phyloP scores from a whole-genome alignment of 2,888 invertebrate species.

The Gastracanthus pulcherrimus region DNA sequence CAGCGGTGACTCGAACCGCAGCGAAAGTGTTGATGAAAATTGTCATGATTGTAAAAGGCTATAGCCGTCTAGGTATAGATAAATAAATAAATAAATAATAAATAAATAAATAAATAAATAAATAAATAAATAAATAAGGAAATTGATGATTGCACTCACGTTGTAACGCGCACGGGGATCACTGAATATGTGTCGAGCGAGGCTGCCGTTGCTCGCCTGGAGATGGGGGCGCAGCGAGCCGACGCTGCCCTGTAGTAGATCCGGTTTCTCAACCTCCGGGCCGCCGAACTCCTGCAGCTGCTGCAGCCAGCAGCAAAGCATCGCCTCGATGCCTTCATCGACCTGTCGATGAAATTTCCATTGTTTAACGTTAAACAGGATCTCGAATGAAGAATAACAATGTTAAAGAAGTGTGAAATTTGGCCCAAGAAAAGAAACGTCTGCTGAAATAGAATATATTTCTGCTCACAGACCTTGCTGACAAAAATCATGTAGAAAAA shows the following conservation, averaged over 20 bases:
- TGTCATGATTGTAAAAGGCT: too few species aligned
- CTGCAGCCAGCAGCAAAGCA: slow-evolving; percentile 92
- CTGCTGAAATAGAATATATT: too few species aligned
- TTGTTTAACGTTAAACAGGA: too few species aligned
- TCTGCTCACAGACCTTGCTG: too few species aligned
- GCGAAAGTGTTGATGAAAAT: too few species aligned
- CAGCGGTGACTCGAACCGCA: too few species aligned
- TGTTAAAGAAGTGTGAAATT: too few species aligned
- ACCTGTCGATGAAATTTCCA: too few species aligned
- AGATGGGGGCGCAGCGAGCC: slow-evolving; percentile 80
- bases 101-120: too few species aligned
- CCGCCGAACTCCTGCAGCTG: slow-evolving; percentile 91
- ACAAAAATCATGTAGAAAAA: too few species aligned
- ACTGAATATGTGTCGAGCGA: slow-evolving; percentile 81
- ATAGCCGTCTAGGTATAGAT: background rate
- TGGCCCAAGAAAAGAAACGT: too few species aligned
- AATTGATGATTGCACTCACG: slow-evolving; percentile 79
- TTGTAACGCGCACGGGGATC: slow-evolving; percentile 91
- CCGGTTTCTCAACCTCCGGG: slow-evolving; percentile 91
- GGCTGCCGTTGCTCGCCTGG: slow-evolving; percentile 78
- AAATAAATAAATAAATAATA: background rate
- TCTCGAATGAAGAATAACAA: too few species aligned
- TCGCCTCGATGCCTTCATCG: slow-evolving; percentile 90
- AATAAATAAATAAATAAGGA: background rate
- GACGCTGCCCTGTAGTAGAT: slow-evolving; percentile 88